These are phyloP conservation scores for Tragelaphus strepsiceros DNA, from an alignment of 2,113 vertebrate species.

Conservation along the genomic window DNA sequence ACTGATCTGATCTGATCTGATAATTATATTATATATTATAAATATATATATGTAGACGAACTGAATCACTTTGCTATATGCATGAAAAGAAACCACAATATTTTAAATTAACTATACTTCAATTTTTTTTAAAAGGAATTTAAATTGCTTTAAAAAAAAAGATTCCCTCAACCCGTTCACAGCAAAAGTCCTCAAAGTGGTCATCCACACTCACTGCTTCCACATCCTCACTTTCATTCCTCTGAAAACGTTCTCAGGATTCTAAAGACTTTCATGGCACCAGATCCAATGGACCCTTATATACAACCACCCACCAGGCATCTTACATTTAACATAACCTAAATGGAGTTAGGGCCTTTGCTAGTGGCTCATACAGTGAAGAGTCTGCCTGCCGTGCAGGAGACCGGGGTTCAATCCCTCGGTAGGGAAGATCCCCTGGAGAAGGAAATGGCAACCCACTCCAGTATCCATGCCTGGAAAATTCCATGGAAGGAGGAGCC, in stretches of 20 bases:
- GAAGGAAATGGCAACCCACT: not conserved
- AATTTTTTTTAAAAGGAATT: not conserved
- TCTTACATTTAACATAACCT: not conserved
- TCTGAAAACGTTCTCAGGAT: not conserved
- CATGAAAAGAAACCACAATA: not conserved
- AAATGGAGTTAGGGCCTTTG: not conserved
- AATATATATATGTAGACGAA: not conserved
- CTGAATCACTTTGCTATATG: not conserved
- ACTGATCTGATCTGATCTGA: no score
- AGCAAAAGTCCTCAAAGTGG: not conserved
- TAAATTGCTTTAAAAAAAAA: not conserved
- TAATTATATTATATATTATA: no score
- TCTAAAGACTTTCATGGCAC: not conserved
- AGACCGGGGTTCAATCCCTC: accelerated
- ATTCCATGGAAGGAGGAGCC: not conserved
- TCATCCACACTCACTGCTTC: no score
- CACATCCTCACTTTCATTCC: not conserved
- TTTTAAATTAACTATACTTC: not conserved
- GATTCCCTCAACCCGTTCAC: not conserved
- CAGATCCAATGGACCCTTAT: not conserved
- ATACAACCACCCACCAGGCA: not conserved
- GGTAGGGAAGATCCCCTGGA: not conserved
- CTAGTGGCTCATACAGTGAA: not conserved
- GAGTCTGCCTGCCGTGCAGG: not conserved
- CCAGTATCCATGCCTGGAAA: not conserved